Evolutionary conservation across 2,797 vertebrate genomes (phyloP).

Genomic region (Lemur catta): DNA sequence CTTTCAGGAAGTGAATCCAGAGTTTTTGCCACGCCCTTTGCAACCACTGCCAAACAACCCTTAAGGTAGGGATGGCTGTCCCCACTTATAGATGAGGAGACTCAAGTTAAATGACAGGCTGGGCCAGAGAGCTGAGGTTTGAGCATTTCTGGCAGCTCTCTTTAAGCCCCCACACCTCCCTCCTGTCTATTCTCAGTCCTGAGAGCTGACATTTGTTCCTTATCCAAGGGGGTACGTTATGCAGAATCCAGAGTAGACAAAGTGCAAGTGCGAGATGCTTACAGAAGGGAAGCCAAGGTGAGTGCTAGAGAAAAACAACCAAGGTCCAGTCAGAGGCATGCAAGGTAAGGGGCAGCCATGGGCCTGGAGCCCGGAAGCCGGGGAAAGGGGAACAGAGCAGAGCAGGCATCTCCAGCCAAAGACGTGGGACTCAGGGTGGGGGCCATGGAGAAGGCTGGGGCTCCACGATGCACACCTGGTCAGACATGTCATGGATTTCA

Average conservation of each 20-base stretch:
- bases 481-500: not conserved
- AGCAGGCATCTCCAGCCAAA: not conserved
- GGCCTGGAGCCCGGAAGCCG: not conserved
- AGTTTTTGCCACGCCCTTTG: accelerated
- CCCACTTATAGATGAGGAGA: not conserved
- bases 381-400: not conserved
- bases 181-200: not conserved
- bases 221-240: not conserved
- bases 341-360: not conserved
- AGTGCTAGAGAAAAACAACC: not conserved
- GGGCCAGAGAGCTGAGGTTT: not conserved
- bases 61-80: not conserved
- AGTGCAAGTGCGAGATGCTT: not conserved
- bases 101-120: not conserved
- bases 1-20: not conserved
- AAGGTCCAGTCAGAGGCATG: too few relatives aligned
- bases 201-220: not conserved
- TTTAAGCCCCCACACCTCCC: not conserved
- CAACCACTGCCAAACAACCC: not conserved
- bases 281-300: not conserved
- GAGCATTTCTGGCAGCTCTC: not conserved
- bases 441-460: not conserved
- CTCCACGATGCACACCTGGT: accelerated
- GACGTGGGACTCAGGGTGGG: not conserved
- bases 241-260: not conserved